Conservation (phyloP, 2,797 vertebrate species). For the Oreortyx pictus region DNA sequence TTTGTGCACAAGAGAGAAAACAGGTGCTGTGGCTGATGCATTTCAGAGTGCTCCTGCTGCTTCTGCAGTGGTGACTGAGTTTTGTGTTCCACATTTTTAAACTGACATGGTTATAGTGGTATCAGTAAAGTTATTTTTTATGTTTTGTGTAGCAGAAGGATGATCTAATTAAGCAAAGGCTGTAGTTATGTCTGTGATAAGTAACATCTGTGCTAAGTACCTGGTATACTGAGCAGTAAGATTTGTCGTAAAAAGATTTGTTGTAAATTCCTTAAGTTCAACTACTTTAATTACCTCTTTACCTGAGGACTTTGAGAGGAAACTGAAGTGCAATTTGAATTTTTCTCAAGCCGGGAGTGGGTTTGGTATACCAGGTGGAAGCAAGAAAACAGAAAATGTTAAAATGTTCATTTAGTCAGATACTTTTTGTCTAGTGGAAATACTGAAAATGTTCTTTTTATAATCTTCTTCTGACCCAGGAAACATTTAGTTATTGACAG, state of each 20-base stretch:
- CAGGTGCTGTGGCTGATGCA: accelerated
- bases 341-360: neutral
- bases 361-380: neutral
- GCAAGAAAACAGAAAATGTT: neutral
- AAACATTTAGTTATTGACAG: neutral
- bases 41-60: neutral
- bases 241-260: neutral
- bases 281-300: neutral
- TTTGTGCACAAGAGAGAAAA: neutral
- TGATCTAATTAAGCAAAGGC: neutral
- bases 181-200: neutral
- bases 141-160: neutral
- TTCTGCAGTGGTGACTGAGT: neutral
- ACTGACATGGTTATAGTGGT: accelerated
- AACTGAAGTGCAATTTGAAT: neutral
- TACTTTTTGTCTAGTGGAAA: neutral
- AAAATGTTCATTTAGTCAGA: neutral
- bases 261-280: neutral
- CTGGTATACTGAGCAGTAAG: neutral
- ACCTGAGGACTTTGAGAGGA: neutral
- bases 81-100: neutral
- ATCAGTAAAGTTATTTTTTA: neutral
- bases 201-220: neutral
- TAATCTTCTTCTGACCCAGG: neutral
- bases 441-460: neutral